These are phyloP conservation scores for Ranitomeya variabilis DNA, from an alignment of 2,113 vertebrate genomes.

Conservation along the genomic window DNA sequence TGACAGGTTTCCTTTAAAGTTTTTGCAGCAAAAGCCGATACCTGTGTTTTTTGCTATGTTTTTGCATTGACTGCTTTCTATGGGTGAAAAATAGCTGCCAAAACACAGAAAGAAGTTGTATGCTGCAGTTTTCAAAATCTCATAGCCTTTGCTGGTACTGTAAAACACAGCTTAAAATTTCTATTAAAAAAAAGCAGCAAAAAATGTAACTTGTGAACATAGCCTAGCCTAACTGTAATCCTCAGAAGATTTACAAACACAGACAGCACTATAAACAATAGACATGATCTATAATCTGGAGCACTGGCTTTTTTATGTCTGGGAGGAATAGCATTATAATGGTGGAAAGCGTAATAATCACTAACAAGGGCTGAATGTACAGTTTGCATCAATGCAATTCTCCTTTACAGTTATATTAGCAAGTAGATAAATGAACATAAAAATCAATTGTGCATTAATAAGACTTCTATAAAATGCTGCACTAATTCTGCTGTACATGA, in stretches of 20 bases:
- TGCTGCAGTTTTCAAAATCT: no score
- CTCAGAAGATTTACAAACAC: neutral
- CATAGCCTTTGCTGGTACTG: no score
- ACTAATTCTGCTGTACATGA: neutral
- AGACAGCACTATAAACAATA: neutral
- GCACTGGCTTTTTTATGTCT: neutral
- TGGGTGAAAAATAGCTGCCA: no score
- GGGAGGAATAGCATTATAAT: slow-evolving; percentile 3
- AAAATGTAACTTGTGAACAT: no score
- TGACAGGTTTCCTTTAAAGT: no score
- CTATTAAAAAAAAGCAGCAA: no score
- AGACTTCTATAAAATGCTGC: neutral
- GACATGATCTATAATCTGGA: neutral
- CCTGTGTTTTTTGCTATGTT: no score
- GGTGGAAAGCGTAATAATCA: neutral
- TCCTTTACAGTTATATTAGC: slow-evolving; percentile 17
- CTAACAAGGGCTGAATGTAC: neutral
- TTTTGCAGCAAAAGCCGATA: no score
- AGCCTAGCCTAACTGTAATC: neutral
- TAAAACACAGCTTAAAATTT: no score
- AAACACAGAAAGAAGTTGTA: no score
- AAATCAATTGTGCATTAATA: slow-evolving; percentile 34
- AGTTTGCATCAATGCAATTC: neutral
- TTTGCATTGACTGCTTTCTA: no score
- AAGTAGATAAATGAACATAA: slow-evolving; percentile 13